Evolutionary conservation across 2,113 vertebrate species (phyloP).

Genomic region (Coryphaenoides rupestris): DNA sequence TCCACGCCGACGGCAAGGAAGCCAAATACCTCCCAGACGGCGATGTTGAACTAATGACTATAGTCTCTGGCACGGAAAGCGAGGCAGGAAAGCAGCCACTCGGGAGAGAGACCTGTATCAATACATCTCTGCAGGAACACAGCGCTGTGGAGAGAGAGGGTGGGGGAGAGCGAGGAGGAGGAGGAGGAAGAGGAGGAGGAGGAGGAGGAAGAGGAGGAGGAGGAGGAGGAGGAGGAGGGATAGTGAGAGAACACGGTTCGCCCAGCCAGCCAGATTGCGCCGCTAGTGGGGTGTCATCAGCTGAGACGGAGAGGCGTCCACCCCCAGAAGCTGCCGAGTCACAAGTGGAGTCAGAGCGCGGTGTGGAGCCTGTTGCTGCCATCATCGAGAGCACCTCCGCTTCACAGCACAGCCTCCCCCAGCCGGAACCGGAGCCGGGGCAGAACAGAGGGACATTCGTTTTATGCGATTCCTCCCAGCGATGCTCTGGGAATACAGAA

Average conservation of each 20-base stretch:
- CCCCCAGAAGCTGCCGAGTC: conserved; percentile 67
- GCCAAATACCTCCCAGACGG: conserved; percentile 36
- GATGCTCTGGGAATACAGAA: conserved; percentile 39
- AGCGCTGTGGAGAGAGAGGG: conserved; percentile 48
- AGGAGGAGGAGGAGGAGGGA: conserved; percentile 44
- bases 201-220: conserved; percentile 32
- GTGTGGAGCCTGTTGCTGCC: conserved; percentile 43
- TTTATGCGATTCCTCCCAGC: conserved; percentile 38
- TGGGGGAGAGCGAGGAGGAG: conserved; percentile 16
- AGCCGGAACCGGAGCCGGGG: conserved; percentile 26
- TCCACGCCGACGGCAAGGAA: conserved; percentile 44
- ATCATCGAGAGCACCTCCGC: conserved; percentile 46
- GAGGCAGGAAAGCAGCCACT: conserved; percentile 51
- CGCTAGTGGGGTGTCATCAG: conserved; percentile 59
- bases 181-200: conserved; percentile 1
- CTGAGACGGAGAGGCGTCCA: conserved; percentile 52
- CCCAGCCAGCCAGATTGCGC: conserved; percentile 58
- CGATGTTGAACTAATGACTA: conserved; percentile 34
- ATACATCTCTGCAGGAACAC: conserved; percentile 51
- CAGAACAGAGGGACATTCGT: conserved; percentile 38
- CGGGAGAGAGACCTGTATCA: conserved; percentile 37
- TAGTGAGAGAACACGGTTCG: conserved; percentile 56
- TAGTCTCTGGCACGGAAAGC: conserved; percentile 44
- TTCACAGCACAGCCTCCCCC: conserved; percentile 41
- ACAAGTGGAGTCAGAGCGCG: conserved; percentile 57